Conservation (phyloP, 2,113 vertebrate genomes). For the Cervus canadensis region DNA sequence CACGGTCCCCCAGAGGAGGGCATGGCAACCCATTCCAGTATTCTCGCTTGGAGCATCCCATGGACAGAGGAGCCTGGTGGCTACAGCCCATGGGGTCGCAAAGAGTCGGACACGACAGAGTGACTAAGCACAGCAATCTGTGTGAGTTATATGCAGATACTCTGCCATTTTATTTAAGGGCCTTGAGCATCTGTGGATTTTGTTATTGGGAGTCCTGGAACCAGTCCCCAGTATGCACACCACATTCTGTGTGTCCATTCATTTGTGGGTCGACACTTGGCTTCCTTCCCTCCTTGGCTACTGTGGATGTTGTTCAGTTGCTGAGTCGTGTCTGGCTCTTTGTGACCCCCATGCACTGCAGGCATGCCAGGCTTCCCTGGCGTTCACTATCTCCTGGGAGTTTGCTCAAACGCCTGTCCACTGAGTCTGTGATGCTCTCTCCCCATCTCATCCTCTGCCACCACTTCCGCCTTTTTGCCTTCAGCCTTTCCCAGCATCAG, state of each 20-base stretch:
- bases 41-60: background rate
- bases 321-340: background rate
- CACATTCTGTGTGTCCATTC: accelerated
- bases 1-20: accelerated
- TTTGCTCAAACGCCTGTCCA: background rate
- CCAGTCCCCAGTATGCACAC: background rate
- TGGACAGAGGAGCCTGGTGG: background rate
- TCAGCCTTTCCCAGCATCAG: background rate
- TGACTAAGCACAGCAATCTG: background rate
- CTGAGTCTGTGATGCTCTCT: background rate
- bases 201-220: background rate
- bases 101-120: accelerated
- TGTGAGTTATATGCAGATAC: accelerated
- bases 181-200: background rate
- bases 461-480: background rate
- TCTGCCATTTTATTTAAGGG: accelerated
- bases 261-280: accelerated
- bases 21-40: background rate
- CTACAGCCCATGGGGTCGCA: background rate
- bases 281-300: background rate
- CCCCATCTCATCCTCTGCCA: background rate
- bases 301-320: background rate
- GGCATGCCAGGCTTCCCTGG: background rate
- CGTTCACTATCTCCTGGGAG: accelerated
- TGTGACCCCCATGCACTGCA: background rate